Base-by-base conservation (phyloP, 2,797 vertebrate genomes). In the Okamejei kenojei region DNA sequence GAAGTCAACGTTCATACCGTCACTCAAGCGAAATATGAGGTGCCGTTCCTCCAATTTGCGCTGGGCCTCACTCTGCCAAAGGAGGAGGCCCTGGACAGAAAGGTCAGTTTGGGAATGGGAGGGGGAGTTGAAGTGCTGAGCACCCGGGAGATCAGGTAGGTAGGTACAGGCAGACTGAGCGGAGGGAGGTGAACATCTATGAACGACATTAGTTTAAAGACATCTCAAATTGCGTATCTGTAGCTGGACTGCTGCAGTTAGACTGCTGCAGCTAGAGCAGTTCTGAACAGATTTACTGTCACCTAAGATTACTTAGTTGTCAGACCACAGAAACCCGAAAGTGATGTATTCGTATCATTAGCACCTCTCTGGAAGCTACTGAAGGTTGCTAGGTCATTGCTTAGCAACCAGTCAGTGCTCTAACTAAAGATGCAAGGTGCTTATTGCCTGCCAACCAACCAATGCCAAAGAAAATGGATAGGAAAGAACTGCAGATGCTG, bases 261-360 rank as follows among this genome's bases (percentile, higher is more conserved):
- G 84, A 63, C 29, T 73, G 38, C 38, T 29, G 38, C 19, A 76
- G 90, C 71, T 29, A 29, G 90, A 92, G 15, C 90, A n/a, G 38
- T 92, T 92, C 90, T 92, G 74, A 88, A 92, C 90, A 92, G 38
- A 76, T 92, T 76, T 92, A 92, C 90, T 92, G 90, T 92, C 90
- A 92, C 71, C 68, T 35, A 74, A 92, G 90, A 92, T 92, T 76
- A 76, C 90, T 92, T 92, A 76, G 90, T 74, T 92, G 71, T 92
- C 90, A 92, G 68, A 76, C 90, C 74, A 76, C 90, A 92, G 71
- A 76, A 92, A 26, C 90, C 73, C 90, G 38, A 58, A 74, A 76
- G 90, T 92, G 90, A 92, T 92, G 73, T 29, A 92, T 76, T 76
- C 54, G 73, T 92, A 74, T 92, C 71, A 76, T 92, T 92, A 92